Base-by-base conservation (phyloP, 2,113 vertebrate species). In the Anoplopoma fimbria region DNA sequence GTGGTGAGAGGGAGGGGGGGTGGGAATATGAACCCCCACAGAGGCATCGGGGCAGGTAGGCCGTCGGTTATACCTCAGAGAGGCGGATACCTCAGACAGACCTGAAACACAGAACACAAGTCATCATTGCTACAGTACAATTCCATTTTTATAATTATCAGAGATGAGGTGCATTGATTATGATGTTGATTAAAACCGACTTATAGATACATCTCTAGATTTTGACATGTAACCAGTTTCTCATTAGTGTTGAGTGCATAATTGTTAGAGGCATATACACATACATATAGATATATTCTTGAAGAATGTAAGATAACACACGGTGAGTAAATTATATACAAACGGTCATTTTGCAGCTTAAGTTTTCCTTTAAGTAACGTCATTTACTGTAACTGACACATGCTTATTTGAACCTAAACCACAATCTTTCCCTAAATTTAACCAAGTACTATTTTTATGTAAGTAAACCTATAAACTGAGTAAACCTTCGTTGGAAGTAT, bases 31-130 rank as follows among this genome's bases (percentile, higher is more conserved):
- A 55, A 95, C 94, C 21, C 96, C 96, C 70, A 99, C 96, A 2
- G 98, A 98, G 1, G 98, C 93, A 5, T 99, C 98, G 1, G 97
- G 98, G 91, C 98, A 99, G 0, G 98, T 99, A 36, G 97, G 98
- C 45, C 97, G 95, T 29, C 97, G 95, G 93, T 91, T 96, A 88
- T 96, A 98, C 87, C 96, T 96, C 81, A 95, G 82, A 19, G 96
- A 84, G 40, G 92, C 94, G 3, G 95, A 95, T 36, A 97, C 60
- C 3, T 96, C 92, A 0, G 97, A 97, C 2, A 97, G 95, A 87
- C 97, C 97, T 99, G 91, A 78, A 75, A 92, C 69, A 85, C 23
- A 71, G 14, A 17, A 9, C 33, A 60, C 31, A 34, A 2, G 0
- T 65, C 40, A 60, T 67, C 33, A 64, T 31, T 49, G 34, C 49